Conservation (phyloP, 2,888 invertebrate genomes). For the Adelphocoris suturalis region DNA sequence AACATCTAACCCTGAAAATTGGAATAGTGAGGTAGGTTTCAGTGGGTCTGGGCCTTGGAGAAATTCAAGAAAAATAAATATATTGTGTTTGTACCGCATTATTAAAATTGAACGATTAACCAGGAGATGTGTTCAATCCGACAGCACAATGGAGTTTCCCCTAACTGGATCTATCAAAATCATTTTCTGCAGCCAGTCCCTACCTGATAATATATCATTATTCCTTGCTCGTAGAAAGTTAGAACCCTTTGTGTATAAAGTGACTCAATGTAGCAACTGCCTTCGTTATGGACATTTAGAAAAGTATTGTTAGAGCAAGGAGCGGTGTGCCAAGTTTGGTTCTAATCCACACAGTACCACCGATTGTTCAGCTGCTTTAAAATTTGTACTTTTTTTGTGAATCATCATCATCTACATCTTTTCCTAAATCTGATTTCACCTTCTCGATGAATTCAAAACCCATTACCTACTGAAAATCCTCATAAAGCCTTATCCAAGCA, state of each 20-base stretch:
- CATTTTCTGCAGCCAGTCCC: neutral
- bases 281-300: neutral
- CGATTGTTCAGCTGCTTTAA: neutral
- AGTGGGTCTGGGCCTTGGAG: neutral
- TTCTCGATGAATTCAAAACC: neutral
- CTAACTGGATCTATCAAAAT: neutral
- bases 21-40: neutral
- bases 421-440: neutral
- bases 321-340: neutral
- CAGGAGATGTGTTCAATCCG: neutral
- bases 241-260: neutral
- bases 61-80: neutral
- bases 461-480: neutral
- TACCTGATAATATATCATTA: neutral
- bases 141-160: neutral
- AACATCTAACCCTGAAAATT: neutral
- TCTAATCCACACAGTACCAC: neutral
- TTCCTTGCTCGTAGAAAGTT: neutral
- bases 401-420: neutral
- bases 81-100: neutral
- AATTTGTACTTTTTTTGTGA: neutral
- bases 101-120: neutral
- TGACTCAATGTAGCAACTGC: neutral
- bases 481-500: neutral
- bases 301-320: neutral